Percentiles rank a stretch among this genome's conserved stretches.
These are phyloP conservation scores for Tiphia femorata DNA, from an alignment of 2,888 invertebrate species.

Conservation along the genomic window DNA sequence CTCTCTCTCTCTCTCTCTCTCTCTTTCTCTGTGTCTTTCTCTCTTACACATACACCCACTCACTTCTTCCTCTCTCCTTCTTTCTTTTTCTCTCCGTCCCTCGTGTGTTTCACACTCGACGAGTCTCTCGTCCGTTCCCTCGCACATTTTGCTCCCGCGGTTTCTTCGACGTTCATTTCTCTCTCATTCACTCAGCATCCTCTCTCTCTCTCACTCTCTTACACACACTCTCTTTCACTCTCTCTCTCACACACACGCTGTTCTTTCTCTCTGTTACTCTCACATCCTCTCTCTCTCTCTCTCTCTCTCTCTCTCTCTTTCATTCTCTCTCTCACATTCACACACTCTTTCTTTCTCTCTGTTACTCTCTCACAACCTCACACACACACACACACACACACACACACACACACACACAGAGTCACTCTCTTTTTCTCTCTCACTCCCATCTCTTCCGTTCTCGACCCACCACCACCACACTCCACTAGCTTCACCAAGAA, in stretches of 20 bases:
- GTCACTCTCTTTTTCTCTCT: not conserved
- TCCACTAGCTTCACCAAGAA: not conserved
- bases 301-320: conserved; percentile 1
- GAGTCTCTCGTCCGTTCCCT: not conserved
- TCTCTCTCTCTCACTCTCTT: conserved; percentile 1
- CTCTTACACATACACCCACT: not conserved
- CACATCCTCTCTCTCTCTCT: not conserved
- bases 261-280: conserved; percentile 1
- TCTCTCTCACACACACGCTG: not conserved
- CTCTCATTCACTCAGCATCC: too few species aligned
- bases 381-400: not conserved
- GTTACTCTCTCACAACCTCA: too few species aligned
- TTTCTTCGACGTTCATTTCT: not conserved
- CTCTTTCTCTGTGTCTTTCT: not conserved
- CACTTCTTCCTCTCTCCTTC: not conserved
- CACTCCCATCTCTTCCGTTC: not conserved
- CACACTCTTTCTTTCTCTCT: not conserved
- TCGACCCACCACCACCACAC: not conserved
- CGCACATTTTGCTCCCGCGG: not conserved
- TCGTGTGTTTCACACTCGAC: not conserved
- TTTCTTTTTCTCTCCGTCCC: conserved; percentile 22
- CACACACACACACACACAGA: not conserved
- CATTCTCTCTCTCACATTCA: not conserved
- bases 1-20: conserved; percentile 10
- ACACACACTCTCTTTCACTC: conserved; percentile 8